Base-by-base conservation (phyloP, 2,113 vertebrate genomes). In the Centropristis striata region DNA sequence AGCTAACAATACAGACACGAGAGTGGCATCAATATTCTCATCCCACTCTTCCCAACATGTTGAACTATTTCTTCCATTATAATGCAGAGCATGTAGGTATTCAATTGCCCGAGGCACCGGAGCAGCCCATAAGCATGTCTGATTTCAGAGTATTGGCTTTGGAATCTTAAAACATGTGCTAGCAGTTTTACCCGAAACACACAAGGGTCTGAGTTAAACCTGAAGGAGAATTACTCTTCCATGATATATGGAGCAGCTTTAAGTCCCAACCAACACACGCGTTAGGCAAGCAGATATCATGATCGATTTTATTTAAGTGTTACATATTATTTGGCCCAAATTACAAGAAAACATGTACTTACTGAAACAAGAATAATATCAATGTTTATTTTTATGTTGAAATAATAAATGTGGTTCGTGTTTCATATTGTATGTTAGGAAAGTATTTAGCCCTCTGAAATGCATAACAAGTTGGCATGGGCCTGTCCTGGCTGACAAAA, bases 141-240 rank as follows among this genome's bases (percentile, higher is more conserved):
- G 77, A 83, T 82, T 75, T 85, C 32, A 83, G 55, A 32, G 16
- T 70, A 28, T 27, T 16, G 53, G 59, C 60, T 75, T 79, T 76
- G 57, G 44, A 84, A 90, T 87, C 86, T 23, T 60, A 55, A 83
- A 87, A 84, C 78, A 79, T 73, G 68, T 83, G 64, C 41, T 16
- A 6, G 61, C 49, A 50, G 36, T 53, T 73, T 63, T 32, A 50
- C 51, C 6, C 3, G 4, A 83, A 76, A 67, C 58, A 57, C 51
- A 66, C 18, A 16, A 53, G 55, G 51, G 54, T 85, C 47, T 46
- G 64, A 64, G 61, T 42, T 63, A 41, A 65, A 78, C 69, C 80
- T 80, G 28, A 57, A 65, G 72, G 71, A 88, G 71, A 74, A 58
- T 61, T 80, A 70, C 60, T 36, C 65, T 60, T 13, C 80, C 47